Evolutionary conservation across 2,113 vertebrate genomes (phyloP).

Genomic region (Heterotis niloticus): DNA sequence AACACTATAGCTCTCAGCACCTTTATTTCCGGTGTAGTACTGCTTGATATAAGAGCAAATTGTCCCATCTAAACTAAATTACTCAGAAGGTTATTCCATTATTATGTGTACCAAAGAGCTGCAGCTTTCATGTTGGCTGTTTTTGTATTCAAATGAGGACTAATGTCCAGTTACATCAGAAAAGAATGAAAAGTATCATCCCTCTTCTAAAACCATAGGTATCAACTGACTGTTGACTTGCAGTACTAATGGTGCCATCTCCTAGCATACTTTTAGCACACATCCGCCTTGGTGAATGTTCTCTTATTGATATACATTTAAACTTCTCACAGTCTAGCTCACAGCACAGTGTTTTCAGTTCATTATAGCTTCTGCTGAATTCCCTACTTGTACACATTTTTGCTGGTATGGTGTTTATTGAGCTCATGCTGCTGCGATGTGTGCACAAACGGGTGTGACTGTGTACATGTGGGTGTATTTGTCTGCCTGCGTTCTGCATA

Average conservation of each 20-base stretch:
- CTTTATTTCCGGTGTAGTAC: background rate
- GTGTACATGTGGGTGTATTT: constrained; percentile 2
- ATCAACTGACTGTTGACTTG: background rate
- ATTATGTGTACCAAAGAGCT: background rate
- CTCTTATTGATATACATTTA: background rate
- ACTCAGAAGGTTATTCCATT: background rate
- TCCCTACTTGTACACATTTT: background rate
- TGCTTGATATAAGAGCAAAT: background rate
- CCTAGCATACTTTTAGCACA: background rate
- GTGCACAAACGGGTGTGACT: background rate
- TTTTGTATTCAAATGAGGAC: background rate
- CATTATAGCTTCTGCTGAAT: background rate
- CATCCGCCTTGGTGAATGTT: background rate
- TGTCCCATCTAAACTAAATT: background rate
- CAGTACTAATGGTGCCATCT: background rate
- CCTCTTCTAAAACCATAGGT: background rate
- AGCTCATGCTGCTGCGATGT: background rate
- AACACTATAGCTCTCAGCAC: background rate
- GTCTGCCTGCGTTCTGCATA: background rate
- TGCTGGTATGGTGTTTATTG: background rate
- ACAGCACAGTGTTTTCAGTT: background rate
- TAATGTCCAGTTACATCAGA: background rate
- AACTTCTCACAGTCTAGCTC: background rate
- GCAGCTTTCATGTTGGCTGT: background rate
- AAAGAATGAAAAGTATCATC: background rate